Percentiles rank a stretch among this genome's conserved stretches.
These are phyloP conservation scores for Gallinago undulata DNA, from an alignment of 2,113 vertebrate species.

Conservation along the genomic window DNA sequence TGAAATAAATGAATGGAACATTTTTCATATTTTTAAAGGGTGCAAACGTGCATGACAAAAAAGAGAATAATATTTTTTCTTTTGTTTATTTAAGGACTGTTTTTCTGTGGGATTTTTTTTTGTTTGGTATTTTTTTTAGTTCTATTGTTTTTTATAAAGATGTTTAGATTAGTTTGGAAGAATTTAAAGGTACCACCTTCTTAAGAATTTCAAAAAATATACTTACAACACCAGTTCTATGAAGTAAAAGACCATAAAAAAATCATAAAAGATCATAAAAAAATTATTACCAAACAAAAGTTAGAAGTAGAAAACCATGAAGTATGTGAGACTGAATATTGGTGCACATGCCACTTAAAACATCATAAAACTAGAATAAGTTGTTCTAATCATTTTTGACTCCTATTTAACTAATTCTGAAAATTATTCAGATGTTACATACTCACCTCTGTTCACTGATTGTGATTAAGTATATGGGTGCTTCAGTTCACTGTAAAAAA, in stretches of 20 bases:
- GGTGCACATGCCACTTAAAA: background rate
- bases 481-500: background rate
- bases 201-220: background rate
- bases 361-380: background rate
- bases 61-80: background rate
- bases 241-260: background rate
- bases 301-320: background rate
- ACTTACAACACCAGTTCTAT: background rate
- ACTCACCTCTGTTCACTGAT: background rate
- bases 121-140: no score
- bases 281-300: background rate
- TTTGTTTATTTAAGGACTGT: background rate
- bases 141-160: background rate
- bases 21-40: background rate
- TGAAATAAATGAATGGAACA: slow-evolving; percentile 37
- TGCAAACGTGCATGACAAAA: background rate
- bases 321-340: fast-evolving
- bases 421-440: background rate
- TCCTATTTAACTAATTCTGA: background rate
- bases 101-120: background rate
- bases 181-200: background rate
- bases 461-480: background rate
- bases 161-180: background rate
- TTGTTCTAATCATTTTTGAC: background rate
- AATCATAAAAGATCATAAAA: background rate